Percentiles rank a stretch among this genome's conserved stretches.
Conservation (phyloP, 1,140 invertebrate species). For the Uloborus diversus region DNA sequence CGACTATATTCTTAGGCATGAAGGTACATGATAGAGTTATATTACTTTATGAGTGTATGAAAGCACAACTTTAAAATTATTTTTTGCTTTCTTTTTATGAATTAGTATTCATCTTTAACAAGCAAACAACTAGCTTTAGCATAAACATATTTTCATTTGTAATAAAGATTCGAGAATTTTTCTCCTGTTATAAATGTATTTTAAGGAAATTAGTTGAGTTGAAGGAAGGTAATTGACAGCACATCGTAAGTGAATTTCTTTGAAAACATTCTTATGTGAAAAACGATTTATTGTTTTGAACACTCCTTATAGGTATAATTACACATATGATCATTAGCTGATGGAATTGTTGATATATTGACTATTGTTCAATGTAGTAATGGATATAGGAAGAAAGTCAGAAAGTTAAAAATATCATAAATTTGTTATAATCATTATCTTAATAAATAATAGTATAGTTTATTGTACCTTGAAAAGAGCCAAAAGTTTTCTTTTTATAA, state of each 20-base stretch:
- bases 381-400: too few species aligned
- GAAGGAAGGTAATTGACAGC: conserved; percentile 9
- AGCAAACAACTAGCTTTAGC: too few species aligned
- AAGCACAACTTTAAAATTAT: not conserved
- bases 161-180: too few species aligned
- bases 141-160: too few species aligned
- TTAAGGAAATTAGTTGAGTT: conserved; percentile 26
- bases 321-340: conserved; percentile 43
- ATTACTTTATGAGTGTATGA: not conserved
- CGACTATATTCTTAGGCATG: not conserved
- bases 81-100: too few species aligned
- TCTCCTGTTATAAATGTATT: conserved; percentile 47
- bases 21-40: not conserved
- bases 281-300: not conserved
- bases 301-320: conserved; percentile 13
- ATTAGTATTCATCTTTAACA: too few species aligned
- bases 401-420: too few species aligned
- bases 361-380: too few species aligned
- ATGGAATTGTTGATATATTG: conserved; percentile 16
- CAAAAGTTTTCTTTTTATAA: too few species aligned
- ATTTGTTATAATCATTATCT: too few species aligned
- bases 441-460: too few species aligned
- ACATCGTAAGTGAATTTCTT: conserved; percentile 38
- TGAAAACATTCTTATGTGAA: conserved; percentile 20
- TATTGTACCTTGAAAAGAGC: too few species aligned